Conservation (phyloP, 2,113 vertebrate species). For the Cottus gobio region DNA sequence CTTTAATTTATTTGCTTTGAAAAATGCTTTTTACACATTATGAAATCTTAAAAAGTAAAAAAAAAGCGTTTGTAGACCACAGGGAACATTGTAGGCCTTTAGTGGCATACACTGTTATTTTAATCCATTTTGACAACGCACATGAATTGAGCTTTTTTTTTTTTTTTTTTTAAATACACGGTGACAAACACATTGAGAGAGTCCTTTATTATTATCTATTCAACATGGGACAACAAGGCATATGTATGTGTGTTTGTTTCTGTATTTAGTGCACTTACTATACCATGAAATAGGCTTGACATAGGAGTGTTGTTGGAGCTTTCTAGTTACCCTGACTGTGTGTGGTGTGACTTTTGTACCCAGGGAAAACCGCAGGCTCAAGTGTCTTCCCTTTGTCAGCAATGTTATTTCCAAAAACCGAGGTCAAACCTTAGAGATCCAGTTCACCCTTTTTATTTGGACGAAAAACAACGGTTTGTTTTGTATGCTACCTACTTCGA, state of each 20-base stretch:
- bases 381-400: constrained; percentile 79
- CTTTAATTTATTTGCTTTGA: constrained; percentile 76
- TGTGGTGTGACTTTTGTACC: constrained; percentile 85
- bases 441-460: constrained; percentile 63
- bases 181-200: constrained; percentile 75
- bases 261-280: constrained; percentile 86
- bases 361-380: constrained; percentile 75
- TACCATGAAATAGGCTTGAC: constrained; percentile 86
- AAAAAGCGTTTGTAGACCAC: constrained; percentile 62
- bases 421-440: constrained; percentile 61
- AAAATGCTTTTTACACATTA: constrained; percentile 69
- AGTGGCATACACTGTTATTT: constrained; percentile 79
- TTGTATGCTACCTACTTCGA: constrained; percentile 72
- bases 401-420: constrained; percentile 69
- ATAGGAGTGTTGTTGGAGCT: constrained; percentile 84
- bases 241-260: constrained; percentile 80
- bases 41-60: constrained; percentile 34
- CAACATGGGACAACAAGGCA: constrained; percentile 73
- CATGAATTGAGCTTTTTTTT: too few species aligned
- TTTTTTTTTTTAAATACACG: constrained; percentile 70
- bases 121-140: constrained; percentile 74
- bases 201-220: constrained; percentile 73
- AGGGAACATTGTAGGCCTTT: constrained; percentile 67
- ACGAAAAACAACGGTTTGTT: constrained; percentile 56
- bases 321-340: constrained; percentile 84